phyloP scores from a whole-genome alignment of 2,888 invertebrate genomes.

The Synergus gifuensis region DNA sequence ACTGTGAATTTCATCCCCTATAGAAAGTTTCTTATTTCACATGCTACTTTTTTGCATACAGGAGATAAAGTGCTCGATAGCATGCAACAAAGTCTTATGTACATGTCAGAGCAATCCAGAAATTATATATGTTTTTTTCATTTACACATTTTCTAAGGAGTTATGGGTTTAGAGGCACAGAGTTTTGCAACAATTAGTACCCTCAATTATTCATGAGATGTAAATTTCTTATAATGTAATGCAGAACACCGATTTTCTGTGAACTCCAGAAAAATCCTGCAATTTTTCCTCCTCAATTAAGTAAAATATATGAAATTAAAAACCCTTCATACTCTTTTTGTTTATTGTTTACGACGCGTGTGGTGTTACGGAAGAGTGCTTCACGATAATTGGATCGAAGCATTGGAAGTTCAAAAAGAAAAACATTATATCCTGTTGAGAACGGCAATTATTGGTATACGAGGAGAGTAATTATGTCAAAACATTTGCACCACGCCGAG shows the following conservation, averaged over 20 bases:
- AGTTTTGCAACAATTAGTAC: slow-evolving; percentile 13
- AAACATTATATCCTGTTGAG: slow-evolving; percentile 17
- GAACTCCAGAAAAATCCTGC: background rate
- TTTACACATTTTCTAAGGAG: slow-evolving; percentile 8
- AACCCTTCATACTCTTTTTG: slow-evolving; percentile 1
- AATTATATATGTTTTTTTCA: slow-evolving; percentile 7
- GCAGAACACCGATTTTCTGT: background rate
- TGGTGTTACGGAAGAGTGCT: slow-evolving; percentile 25
- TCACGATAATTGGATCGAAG: slow-evolving; percentile 15
- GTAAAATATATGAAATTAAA: slow-evolving; percentile 11
- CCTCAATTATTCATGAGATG: slow-evolving; percentile 13
- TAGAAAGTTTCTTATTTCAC: too few relatives aligned
- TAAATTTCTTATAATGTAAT: background rate
- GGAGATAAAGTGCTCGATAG: slow-evolving; percentile 8
- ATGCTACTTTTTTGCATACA: background rate
- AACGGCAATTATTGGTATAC: slow-evolving; percentile 16
- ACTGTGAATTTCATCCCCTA: too few relatives aligned
- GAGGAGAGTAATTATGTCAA: slow-evolving; percentile 15
- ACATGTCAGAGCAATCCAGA: background rate
- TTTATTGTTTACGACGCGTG: slow-evolving; percentile 20
- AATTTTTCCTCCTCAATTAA: background rate
- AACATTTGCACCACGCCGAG: background rate
- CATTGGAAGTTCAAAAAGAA: slow-evolving; percentile 17
- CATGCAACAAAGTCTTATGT: slow-evolving; percentile 21
- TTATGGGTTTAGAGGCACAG: background rate